Base-by-base conservation (phyloP, 1,140 invertebrate genomes). In the Charaxes varanes region DNA sequence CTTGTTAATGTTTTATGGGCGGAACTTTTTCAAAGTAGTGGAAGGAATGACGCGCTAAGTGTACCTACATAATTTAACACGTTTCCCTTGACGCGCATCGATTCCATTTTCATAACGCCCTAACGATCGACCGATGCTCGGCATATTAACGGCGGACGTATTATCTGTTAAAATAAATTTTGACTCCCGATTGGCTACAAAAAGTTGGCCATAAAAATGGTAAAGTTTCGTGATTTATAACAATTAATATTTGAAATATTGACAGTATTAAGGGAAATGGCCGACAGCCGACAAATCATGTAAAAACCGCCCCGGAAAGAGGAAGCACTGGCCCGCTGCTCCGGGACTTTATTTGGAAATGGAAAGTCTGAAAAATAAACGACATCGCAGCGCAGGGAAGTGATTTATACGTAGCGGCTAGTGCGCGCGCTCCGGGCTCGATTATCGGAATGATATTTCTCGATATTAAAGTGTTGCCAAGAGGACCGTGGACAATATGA, bases 171-270 rank as follows among this genome's bases (percentile, higher is more conserved):
- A 60, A 67, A 65, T 68, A 65, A 66, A 70, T 50, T 50, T 56
- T 50, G 56, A 72, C 60, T 61, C 42, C 48, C 41, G 41, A 41
- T 44, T 52, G 47, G 54, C 53, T 52, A 62, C 70, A 64, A 68
- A 73, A 63, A 71, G 37, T 37, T 48, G 48, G 43, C n/a, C n/a
- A n/a, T n/a, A n/a, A n/a, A n/a, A 58, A 45, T 30, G 40, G 23
- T 32, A 50, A 78, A 77, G 51, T 77, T 78, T 63, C 59, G 59
- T 80, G 76, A 80, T 78, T 80, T 83, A 79, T 80, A 78, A 76
- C 73, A 80, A 83, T 83, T 83, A 83, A 74, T 79, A 73, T 74
- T 82, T 80, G 76, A 80, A 83, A 83, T 83, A 83, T 79, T 76
- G 79, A 79, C 74, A 80, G 69, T 79, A 83, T 83, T 79, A 78